phyloP scores from a whole-genome alignment of 2,888 invertebrate species.

The Leptinotarsa haldemani region DNA sequence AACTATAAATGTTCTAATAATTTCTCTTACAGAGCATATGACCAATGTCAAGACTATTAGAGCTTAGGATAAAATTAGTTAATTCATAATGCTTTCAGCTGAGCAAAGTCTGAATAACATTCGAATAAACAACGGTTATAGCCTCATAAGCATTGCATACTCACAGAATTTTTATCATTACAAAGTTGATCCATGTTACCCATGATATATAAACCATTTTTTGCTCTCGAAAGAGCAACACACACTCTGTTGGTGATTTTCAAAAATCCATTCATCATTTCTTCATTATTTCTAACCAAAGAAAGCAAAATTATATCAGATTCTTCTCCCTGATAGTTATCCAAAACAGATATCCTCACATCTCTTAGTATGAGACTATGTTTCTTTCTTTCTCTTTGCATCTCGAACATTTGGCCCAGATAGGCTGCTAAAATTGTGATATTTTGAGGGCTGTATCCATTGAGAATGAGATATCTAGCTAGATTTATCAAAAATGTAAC shows the following conservation, averaged over 20 bases:
- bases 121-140: no score
- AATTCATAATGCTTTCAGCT: no score
- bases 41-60: no score
- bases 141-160: not conserved
- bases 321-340: constrained; percentile 86
- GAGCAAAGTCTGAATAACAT: no score
- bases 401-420: constrained; percentile 74
- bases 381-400: constrained; percentile 70
- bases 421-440: constrained; percentile 82
- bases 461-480: constrained; percentile 72
- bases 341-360: constrained; percentile 75
- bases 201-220: constrained; percentile 77
- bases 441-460: constrained; percentile 71
- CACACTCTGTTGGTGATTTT: constrained; percentile 77
- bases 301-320: constrained; percentile 82
- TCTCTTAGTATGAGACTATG: constrained; percentile 66
- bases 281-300: constrained; percentile 78
- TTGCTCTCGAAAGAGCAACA: constrained; percentile 81
- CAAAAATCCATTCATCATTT: constrained; percentile 62
- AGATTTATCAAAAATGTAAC: constrained; percentile 73
- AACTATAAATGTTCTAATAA: no score
- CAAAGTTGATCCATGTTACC: constrained; percentile 76
- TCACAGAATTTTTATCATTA: constrained; percentile 62
- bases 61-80: no score
- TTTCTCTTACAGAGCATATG: no score